Conservation (phyloP, 2,113 vertebrate genomes). For the Chinchilla lanigera region DNA sequence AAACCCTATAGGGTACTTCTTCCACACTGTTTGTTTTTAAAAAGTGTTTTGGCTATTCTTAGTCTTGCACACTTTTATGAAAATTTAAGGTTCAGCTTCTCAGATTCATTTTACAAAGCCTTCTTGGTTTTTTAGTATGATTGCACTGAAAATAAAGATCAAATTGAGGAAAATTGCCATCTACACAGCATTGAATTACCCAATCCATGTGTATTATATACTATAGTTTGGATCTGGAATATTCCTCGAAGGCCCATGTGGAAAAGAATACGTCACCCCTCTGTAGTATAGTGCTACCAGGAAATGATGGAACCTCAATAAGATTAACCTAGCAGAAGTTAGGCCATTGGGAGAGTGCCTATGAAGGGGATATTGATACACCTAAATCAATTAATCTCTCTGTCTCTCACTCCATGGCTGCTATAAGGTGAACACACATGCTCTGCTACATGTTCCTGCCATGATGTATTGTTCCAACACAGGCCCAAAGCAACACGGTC, state of each 20-base stretch:
- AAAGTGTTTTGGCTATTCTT: neutral
- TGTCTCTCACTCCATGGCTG: neutral
- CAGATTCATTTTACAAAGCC: neutral
- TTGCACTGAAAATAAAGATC: neutral
- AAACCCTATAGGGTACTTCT: neutral
- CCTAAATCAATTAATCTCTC: neutral
- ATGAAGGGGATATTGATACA: neutral
- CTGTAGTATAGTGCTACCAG: neutral
- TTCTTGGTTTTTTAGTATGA: neutral
- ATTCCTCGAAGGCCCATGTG: neutral
- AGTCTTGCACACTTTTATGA: neutral
- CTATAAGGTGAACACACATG: neutral
- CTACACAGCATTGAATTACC: neutral
- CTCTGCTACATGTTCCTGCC: neutral
- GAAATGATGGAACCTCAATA: neutral
- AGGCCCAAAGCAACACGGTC: neutral
- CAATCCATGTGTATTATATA: neutral
- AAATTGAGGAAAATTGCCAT: neutral
- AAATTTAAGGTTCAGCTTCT: neutral
- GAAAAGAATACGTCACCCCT: neutral
- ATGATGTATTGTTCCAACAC: neutral
- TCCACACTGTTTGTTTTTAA: neutral
- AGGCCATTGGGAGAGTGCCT: neutral
- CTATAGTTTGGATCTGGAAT: neutral
- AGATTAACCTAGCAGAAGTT: neutral